Conservation (phyloP, 53 echinoderm and acorn worm species). For the Temnopleurus reevesii region DNA sequence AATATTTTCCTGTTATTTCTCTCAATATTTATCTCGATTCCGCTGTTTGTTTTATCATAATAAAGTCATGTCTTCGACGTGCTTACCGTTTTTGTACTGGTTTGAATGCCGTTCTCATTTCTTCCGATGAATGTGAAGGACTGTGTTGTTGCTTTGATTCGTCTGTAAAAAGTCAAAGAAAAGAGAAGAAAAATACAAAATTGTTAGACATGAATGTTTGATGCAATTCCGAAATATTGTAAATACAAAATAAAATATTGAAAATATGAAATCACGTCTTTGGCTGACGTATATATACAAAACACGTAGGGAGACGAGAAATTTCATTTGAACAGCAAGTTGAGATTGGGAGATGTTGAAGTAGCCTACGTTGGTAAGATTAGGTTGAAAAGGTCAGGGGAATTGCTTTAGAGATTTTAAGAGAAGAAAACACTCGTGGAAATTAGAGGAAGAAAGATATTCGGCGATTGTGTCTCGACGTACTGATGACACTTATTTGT, state of each 20-base stretch:
- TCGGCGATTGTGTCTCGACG: constrained; percentile 15
- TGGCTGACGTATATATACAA: not conserved
- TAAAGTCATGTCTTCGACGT: not conserved
- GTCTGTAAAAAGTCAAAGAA: not conserved
- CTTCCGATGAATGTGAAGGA: constrained; percentile 48
- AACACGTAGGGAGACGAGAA: not conserved
- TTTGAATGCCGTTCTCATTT: constrained; percentile 82
- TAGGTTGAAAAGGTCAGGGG: constrained; percentile 27
- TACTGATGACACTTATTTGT: constrained; percentile 6
- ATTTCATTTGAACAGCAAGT: not conserved
- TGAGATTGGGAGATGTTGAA: not conserved
- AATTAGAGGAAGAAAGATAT: not conserved
- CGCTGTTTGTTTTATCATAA: too few relatives aligned
- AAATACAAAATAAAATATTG: not conserved
- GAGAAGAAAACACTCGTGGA: constrained; percentile 14
- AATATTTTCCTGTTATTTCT: too few relatives aligned
- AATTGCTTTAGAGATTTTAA: constrained; percentile 9
- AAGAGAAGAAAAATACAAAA: not conserved
- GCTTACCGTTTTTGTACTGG: constrained; percentile 81
- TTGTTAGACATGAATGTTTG: not conserved
- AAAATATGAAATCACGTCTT: constrained; percentile 2
- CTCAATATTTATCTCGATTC: too few relatives aligned
- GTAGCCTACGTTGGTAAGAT: constrained; percentile 3
- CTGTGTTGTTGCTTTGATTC: constrained; percentile 40
- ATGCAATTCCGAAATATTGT: not conserved